phyloP scores from a whole-genome alignment of 2,113 vertebrate genomes.

The Emydura subglobosa region DNA sequence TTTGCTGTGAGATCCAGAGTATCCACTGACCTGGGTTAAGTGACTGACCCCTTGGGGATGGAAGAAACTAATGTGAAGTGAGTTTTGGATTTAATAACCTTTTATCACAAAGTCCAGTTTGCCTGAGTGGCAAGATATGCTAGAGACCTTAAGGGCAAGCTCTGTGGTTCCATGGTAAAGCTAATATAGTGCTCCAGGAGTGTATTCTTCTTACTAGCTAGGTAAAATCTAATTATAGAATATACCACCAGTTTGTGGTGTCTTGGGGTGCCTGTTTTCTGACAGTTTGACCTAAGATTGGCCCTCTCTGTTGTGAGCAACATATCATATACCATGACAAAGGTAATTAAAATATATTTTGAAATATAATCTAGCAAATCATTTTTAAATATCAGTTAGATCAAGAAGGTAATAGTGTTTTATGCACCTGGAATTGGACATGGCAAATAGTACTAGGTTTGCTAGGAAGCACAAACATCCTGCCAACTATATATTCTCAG shows the following conservation, averaged over 20 bases:
- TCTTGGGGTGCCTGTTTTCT: background rate
- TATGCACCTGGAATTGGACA: background rate
- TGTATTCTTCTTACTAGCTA: background rate
- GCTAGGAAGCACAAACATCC: background rate
- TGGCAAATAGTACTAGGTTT: fast-evolving
- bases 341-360: background rate
- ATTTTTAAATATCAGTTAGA: background rate
- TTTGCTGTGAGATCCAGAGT: too few species aligned
- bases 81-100: too few species aligned
- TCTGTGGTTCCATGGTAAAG: background rate
- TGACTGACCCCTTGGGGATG: too few species aligned
- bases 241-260: background rate
- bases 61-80: too few species aligned
- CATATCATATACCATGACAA: too few species aligned
- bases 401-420: background rate
- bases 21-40: too few species aligned
- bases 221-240: background rate
- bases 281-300: too few species aligned
- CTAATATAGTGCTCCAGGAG: background rate
- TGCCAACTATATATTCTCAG: background rate
- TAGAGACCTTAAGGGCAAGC: background rate
- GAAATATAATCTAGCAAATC: background rate
- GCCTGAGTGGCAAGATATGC: too few species aligned
- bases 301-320: too few species aligned
- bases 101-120: too few species aligned